Percentiles rank a stretch among this genome's conserved stretches.
Conservation (phyloP, 2,113 vertebrate species). For the Mobula hypostoma region DNA sequence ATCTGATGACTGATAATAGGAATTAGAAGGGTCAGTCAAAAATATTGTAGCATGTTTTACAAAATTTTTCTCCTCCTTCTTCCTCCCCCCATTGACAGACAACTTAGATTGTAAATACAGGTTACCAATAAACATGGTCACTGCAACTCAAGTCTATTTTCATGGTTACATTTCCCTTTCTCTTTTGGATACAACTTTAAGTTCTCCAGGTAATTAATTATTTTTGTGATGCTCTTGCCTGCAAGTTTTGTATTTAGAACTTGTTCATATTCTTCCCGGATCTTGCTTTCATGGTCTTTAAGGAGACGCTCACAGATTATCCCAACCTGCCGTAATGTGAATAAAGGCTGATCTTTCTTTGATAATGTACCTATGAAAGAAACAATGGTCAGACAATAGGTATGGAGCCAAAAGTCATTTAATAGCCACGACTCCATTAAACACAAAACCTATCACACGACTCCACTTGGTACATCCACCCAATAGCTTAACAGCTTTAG, state of each 20-base stretch:
- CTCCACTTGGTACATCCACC: neutral
- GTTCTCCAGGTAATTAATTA: neutral
- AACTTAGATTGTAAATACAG: neutral
- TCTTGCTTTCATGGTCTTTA: conserved; percentile 85
- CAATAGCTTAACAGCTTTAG: neutral
- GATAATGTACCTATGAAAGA: conserved; percentile 60
- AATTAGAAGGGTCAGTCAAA: too few relatives aligned
- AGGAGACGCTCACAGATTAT: conserved; percentile 81
- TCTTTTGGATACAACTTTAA: neutral
- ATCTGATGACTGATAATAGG: neutral
- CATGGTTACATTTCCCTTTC: neutral
- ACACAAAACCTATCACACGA: neutral
- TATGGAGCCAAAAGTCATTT: neutral
- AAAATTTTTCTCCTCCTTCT: too few relatives aligned
- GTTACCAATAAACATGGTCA: neutral
- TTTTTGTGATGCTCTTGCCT: conserved; percentile 54
- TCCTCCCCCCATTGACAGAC: neutral
- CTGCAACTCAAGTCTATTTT: neutral
- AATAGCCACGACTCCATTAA: neutral
- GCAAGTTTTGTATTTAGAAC: conserved; percentile 84
- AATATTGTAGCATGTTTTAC: too few relatives aligned
- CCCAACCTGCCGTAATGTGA: conserved; percentile 82
- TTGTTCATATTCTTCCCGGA: conserved; percentile 84
- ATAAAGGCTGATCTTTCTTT: conserved; percentile 82
- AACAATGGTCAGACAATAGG: neutral